Evolutionary conservation across 1,140 invertebrate genomes (phyloP), one percentile per base, ranked within the genome.

Genomic region (Bombus polaris): DNA sequence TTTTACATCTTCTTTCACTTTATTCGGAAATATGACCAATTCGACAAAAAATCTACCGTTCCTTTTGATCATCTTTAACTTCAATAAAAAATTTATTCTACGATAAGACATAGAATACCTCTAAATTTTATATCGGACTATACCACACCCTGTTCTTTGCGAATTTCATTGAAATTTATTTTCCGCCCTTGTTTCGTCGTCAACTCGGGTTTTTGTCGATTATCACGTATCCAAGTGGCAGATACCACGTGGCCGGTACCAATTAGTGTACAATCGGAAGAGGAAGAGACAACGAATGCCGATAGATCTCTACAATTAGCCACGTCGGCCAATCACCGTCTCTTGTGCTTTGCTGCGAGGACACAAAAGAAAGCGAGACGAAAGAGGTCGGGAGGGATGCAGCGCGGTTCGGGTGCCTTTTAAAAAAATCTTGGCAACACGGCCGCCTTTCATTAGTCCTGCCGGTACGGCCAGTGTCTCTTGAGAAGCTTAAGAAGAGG

Each of bases 381-480:
- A 85, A 66, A 59, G 74, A 83, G 72, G 70, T 68, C 39, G 66
- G 81, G 44, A 68, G 78, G 78, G 71, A 76, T 62, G 65, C 32
- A 76, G 8, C 77, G 83, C 32, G 37, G 68, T 57, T 85, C 70
- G 80, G 77, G 73, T 68, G 85, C 86, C 87, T 88, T 91, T 91
- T 85, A 87, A 90, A 87, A 92, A 91, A 93, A 90, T 90, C 92
- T 93, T 91, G 89, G 88, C 92, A 91, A 84, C 89, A 66, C 85
- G 68, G 87, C 89, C 88, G 87, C 88, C 83, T 88, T 92, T 93
- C 92, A 92, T 93, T 92, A 92, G 89, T 90, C 82, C 77, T 76
- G 68, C 70, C 42, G 42, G 57, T 80, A 84, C 66, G 75, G 59
- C 81, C 82, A 79, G 74, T 83, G 86, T 84, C 85, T 86, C 85